phyloP scores from a whole-genome alignment of 2,888 invertebrate genomes.

The Drosophila paramelanica region DNA sequence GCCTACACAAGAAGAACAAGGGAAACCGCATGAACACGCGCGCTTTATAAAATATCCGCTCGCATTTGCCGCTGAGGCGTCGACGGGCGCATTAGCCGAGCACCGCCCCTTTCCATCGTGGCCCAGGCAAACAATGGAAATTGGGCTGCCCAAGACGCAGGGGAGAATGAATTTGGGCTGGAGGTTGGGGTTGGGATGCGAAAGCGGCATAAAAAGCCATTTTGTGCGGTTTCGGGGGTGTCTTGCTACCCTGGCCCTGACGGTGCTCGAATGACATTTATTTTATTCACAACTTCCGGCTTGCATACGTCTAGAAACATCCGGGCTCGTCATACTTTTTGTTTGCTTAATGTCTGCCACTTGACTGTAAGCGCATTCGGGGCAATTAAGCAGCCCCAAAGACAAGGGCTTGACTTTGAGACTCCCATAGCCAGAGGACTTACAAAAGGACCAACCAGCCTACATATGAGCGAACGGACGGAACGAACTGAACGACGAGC shows the following conservation, averaged over 20 bases:
- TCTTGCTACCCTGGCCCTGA: conserved; percentile 25
- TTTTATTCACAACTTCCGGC: conserved; percentile 79
- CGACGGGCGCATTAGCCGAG: conserved; percentile 59
- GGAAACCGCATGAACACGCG: conserved; percentile 74
- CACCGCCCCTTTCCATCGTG: conserved; percentile 13
- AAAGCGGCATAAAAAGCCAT: conserved; percentile 73
- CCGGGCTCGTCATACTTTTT: conserved; percentile 76
- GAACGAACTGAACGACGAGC: conserved; percentile 1
- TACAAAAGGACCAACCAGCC: conserved; percentile 18
- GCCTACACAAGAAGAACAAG: conserved; percentile 53
- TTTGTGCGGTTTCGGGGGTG: conserved; percentile 64
- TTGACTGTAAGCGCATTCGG: conserved; percentile 84
- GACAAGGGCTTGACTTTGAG: conserved; percentile 72
- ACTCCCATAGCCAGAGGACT: conserved; percentile 25
- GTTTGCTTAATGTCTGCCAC: conserved; percentile 80
- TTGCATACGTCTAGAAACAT: conserved; percentile 74
- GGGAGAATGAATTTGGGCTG: conserved; percentile 16
- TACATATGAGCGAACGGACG: background rate
- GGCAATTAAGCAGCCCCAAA: conserved; percentile 82
- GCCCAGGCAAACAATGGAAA: conserved; percentile 46
- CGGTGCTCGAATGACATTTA: conserved; percentile 69
- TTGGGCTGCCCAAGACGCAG: conserved; percentile 5
- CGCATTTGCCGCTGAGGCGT: conserved; percentile 56
- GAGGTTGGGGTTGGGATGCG: conserved; percentile 14
- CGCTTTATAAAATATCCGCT: conserved; percentile 57